phyloP scores from a whole-genome alignment of 2,113 vertebrate genomes.

The Myrmecophaga tridactyla region DNA sequence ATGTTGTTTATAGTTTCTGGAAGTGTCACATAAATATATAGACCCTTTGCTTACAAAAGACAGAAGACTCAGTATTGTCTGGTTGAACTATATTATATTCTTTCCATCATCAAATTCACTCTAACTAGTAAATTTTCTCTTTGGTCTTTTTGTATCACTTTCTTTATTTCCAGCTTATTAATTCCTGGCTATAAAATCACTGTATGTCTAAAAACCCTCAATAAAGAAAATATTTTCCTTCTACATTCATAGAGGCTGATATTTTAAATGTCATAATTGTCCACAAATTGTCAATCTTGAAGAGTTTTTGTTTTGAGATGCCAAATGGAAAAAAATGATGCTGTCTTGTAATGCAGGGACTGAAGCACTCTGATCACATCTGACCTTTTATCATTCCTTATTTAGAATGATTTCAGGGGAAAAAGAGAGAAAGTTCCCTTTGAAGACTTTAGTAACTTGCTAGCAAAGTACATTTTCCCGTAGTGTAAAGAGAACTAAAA shows the following conservation, averaged over 20 bases:
- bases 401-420: constrained; percentile 10
- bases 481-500: background rate
- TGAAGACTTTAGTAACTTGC: background rate
- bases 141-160: background rate
- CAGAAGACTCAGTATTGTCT: background rate
- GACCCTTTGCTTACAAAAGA: background rate
- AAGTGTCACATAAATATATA: background rate
- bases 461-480: background rate
- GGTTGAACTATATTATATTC: background rate
- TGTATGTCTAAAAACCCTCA: background rate
- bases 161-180: constrained; percentile 23
- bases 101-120: background rate
- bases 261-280: constrained; percentile 47
- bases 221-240: background rate
- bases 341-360: constrained; percentile 64
- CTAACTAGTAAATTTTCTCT: background rate
- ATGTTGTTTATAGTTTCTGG: background rate
- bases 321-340: constrained; percentile 60
- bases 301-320: constrained; percentile 61
- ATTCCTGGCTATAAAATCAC: background rate
- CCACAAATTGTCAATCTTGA: constrained; percentile 70
- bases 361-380: background rate
- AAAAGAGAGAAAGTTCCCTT: background rate
- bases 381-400: constrained; percentile 35
- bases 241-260: background rate